Percentiles rank a stretch among this genome's conserved stretches.
Evolutionary conservation across 2,888 invertebrate genomes (phyloP).

Genomic region (Cinara cedri): DNA sequence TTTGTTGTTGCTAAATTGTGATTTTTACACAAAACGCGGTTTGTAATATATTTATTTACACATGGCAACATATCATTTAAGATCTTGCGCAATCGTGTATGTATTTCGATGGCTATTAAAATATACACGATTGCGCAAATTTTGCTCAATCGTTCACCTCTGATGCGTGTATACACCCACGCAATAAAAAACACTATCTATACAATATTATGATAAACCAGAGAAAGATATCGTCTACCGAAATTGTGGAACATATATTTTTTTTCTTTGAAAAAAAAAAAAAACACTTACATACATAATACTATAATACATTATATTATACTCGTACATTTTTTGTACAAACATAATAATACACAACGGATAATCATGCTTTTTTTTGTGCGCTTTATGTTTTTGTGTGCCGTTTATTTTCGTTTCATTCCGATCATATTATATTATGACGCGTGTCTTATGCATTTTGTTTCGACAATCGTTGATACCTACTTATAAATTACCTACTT

Average conservation of each 20-base stretch:
- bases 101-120: no score
- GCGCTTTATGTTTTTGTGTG: slow-evolving; percentile 48
- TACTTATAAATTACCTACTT: slow-evolving; percentile 17
- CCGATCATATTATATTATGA: no score
- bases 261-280: not conserved
- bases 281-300: no score
- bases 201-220: not conserved
- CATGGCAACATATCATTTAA: no score
- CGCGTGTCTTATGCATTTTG: slow-evolving; percentile 40
- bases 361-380: slow-evolving; percentile 45
- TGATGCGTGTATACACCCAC: slow-evolving; percentile 22
- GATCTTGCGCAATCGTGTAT: no score
- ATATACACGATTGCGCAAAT: no score
- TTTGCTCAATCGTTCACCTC: no score
- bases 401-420: slow-evolving; percentile 35
- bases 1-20: no score
- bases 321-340: not conserved
- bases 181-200: not conserved
- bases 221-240: slow-evolving; percentile 3
- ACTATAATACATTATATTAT: slow-evolving; percentile 6
- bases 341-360: not conserved
- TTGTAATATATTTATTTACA: no score
- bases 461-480: slow-evolving; percentile 27
- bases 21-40: no score
- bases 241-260: not conserved